These are phyloP conservation scores for Pseudanteris insignis DNA, from an alignment of 2,888 invertebrate species.

Conservation along the genomic window DNA sequence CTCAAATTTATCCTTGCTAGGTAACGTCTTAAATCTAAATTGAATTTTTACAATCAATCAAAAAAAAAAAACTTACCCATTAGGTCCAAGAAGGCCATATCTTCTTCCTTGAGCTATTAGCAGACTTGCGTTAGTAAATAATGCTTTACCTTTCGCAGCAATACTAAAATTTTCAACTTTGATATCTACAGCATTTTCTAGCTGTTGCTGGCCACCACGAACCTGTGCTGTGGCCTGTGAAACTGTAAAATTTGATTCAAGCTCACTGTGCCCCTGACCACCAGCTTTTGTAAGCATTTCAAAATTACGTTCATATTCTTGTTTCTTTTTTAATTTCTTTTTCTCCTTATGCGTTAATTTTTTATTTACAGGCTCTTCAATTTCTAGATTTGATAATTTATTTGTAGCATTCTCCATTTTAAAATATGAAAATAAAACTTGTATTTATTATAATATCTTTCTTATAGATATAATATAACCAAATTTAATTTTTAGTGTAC, in stretches of 20 bases:
- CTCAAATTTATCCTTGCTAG: too few relatives aligned
- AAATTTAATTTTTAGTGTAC: constrained; percentile 10
- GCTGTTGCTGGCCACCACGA: constrained; percentile 56
- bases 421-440: too few relatives aligned
- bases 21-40: too few relatives aligned
- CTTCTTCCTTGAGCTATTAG: constrained; percentile 92
- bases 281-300: constrained; percentile 86
- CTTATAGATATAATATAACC: constrained; percentile 2
- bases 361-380: constrained; percentile 71
- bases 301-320: constrained; percentile 88
- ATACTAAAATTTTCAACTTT: constrained; percentile 99
- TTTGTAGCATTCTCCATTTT: constrained; percentile 50
- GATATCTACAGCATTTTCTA: constrained; percentile 96
- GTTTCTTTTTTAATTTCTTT: constrained; percentile 88
- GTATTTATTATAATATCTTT: background rate
- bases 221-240: constrained; percentile 78
- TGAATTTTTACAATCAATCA: too few relatives aligned
- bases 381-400: constrained; percentile 54
- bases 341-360: constrained; percentile 91
- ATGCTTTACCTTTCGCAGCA: constrained; percentile 94
- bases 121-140: constrained; percentile 95
- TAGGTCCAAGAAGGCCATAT: constrained; percentile 98
- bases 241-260: constrained; percentile 94
- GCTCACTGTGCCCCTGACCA: constrained; percentile 87
- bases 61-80: constrained; percentile 73